Conservation (phyloP, 2,113 vertebrate genomes). For the Aythya baeri region DNA sequence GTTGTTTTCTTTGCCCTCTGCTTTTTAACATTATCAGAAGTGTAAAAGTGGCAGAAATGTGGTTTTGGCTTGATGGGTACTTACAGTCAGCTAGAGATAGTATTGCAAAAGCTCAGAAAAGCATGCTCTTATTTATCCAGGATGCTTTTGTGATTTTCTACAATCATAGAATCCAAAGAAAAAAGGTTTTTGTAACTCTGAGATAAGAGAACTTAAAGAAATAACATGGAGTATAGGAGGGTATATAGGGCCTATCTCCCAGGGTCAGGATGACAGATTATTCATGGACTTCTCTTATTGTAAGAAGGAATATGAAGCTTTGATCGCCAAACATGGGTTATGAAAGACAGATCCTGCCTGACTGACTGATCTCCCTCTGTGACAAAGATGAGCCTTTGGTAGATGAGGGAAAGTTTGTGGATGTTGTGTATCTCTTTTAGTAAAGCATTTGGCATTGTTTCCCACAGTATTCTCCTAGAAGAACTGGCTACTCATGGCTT, state of each 20-base stretch:
- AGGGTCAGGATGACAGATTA: background rate
- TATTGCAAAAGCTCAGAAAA: conserved; percentile 62
- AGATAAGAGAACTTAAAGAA: conserved; percentile 41
- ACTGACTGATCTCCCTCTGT: background rate
- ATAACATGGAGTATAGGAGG: conserved; percentile 38
- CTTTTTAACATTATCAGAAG: background rate
- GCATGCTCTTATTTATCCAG: background rate
- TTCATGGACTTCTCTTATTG: background rate
- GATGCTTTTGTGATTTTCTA: background rate
- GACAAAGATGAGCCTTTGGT: background rate
- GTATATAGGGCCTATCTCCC: conserved; percentile 8
- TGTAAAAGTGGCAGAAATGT: background rate
- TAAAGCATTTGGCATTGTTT: background rate
- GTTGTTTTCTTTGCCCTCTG: background rate
- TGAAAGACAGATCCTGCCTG: background rate
- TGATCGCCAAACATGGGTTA: background rate
- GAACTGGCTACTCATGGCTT: background rate
- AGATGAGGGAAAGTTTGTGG: background rate
- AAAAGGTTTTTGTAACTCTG: conserved; percentile 44
- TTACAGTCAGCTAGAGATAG: conserved; percentile 10
- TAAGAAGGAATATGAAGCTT: background rate
- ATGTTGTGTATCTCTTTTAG: background rate
- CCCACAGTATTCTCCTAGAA: background rate
- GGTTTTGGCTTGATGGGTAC: background rate
- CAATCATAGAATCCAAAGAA: conserved; percentile 45